Conservation (phyloP, 2,888 invertebrate genomes). For the Deladenus siricidicola region DNA sequence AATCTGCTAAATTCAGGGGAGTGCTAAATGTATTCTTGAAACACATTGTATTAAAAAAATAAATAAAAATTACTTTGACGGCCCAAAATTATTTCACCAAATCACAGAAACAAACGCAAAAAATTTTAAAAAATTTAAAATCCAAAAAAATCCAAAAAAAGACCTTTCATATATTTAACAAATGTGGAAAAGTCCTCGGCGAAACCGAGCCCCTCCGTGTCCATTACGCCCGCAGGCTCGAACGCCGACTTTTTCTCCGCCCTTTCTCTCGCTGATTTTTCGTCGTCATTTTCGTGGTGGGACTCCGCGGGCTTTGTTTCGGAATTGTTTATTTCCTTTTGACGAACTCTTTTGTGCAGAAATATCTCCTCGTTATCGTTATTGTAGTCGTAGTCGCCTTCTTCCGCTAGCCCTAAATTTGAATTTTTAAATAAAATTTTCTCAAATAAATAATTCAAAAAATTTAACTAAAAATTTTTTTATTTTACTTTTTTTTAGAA, state of each 20-base stretch:
- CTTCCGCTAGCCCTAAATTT: neutral
- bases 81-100: too few species aligned
- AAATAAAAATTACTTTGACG: too few species aligned
- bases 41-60: too few species aligned
- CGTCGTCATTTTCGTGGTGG: neutral
- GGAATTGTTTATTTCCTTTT: neutral
- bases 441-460: neutral
- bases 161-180: conserved; percentile 52
- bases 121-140: too few species aligned
- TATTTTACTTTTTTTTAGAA: too few species aligned
- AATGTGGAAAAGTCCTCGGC: conserved; percentile 53
- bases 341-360: too few species aligned
- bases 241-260: too few species aligned
- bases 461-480: neutral
- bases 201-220: conserved; percentile 41
- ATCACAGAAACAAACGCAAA: too few species aligned
- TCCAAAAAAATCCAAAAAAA: too few species aligned
- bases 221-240: neutral
- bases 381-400: neutral
- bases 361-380: neutral
- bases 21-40: too few species aligned
- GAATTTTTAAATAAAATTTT: neutral
- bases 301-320: neutral
- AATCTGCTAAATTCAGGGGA: too few species aligned
- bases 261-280: too few species aligned